phyloP scores from a whole-genome alignment of 2,888 invertebrate species.

The Gastracanthus pulcherrimus region DNA sequence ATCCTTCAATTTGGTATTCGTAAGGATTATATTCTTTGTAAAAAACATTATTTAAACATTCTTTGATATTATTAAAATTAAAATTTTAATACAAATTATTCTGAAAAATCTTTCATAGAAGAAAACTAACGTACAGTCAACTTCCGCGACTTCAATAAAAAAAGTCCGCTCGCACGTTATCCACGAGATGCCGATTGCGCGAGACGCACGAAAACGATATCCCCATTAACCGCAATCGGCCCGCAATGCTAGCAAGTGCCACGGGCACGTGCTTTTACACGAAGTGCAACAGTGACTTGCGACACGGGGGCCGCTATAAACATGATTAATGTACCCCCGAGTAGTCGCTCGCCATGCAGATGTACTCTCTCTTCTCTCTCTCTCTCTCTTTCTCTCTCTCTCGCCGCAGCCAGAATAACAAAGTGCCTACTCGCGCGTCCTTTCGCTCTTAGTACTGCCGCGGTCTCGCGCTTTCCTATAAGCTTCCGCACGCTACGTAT shows the following conservation, averaged over 20 bases:
- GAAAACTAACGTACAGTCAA: too few relatives aligned
- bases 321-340: conserved; percentile 75
- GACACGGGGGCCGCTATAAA: conserved; percentile 74
- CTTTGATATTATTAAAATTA: too few relatives aligned
- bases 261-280: conserved; percentile 68
- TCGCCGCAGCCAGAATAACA: conserved; percentile 72
- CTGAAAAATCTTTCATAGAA: not conserved
- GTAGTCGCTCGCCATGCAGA: conserved; percentile 75
- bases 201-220: conserved; percentile 62
- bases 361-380: conserved; percentile 61
- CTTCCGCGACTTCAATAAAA: too few relatives aligned
- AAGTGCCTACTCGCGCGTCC: conserved; percentile 61
- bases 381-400: conserved; percentile 19
- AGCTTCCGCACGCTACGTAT: not conserved
- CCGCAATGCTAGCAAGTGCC: conserved; percentile 18
- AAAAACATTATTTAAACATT: too few relatives aligned
- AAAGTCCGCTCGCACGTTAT: not conserved
- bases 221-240: conserved; percentile 62
- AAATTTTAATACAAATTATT: not conserved
- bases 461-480: not conserved
- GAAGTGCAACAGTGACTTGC: conserved; percentile 73
- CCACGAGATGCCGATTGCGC: conserved; percentile 26
- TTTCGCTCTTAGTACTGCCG: conserved; percentile 59
- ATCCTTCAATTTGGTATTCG: too few relatives aligned
- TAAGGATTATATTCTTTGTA: not conserved